Conservation (phyloP, 2,797 vertebrate species). For the Diceros bicornis region DNA sequence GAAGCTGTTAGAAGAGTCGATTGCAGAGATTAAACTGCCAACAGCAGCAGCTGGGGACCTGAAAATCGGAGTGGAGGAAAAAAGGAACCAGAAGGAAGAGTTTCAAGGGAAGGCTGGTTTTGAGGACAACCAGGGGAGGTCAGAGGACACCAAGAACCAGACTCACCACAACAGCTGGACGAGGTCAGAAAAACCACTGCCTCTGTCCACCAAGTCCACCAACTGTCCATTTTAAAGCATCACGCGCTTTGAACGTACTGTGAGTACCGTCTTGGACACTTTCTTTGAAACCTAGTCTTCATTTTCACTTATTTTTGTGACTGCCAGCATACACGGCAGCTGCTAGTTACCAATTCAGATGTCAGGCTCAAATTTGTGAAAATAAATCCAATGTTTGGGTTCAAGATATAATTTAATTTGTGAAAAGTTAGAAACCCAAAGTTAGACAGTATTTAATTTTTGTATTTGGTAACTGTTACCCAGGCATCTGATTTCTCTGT, state of each 20-base stretch:
- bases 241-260: accelerated
- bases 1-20: neutral
- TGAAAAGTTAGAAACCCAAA: neutral
- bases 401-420: neutral
- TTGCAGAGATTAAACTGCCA: neutral
- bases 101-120: neutral
- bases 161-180: neutral
- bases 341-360: neutral
- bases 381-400: neutral
- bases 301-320: neutral
- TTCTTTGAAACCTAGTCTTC: neutral
- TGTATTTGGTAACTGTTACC: neutral
- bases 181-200: neutral
- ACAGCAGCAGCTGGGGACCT: neutral
- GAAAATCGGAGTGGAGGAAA: neutral
- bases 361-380: neutral
- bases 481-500: neutral
- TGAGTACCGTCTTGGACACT: neutral
- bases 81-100: neutral
- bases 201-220: neutral
- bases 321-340: neutral
- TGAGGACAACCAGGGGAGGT: neutral
- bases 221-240: accelerated
- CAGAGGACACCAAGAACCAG: neutral
- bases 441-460: neutral